A percentile compares a stretch with the other conserved stretches of the same genome.
Conservation (phyloP, 2,888 invertebrate genomes). For the Drosophila lacicola region DNA sequence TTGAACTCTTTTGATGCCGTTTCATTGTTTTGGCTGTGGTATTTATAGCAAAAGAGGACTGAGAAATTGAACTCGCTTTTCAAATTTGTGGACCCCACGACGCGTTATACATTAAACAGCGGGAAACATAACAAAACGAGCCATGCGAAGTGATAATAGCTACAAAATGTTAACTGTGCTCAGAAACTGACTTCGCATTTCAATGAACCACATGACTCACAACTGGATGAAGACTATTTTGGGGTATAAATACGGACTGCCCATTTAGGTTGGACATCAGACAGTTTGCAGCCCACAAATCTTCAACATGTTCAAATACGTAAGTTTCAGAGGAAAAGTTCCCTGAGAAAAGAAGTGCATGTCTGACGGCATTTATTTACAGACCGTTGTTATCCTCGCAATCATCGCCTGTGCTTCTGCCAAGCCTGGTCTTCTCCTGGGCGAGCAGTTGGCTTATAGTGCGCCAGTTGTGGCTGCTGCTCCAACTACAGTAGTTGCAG, state of each 20-base stretch:
- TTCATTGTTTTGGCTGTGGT: not conserved
- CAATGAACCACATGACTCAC: slow-evolving; percentile 48
- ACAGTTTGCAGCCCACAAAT: slow-evolving; percentile 32
- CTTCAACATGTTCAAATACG: slow-evolving; percentile 71
- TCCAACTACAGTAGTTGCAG: slow-evolving; percentile 53
- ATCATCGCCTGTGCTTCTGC: slow-evolving; percentile 66
- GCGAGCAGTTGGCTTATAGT: slow-evolving; percentile 47
- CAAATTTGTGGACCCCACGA: slow-evolving; percentile 15
- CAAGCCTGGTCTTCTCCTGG: slow-evolving; percentile 57
- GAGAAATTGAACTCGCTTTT: slow-evolving; percentile 19
- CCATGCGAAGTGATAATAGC: slow-evolving; percentile 14
- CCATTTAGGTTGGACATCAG: slow-evolving; percentile 42
- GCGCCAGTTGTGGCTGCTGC: slow-evolving; percentile 44
- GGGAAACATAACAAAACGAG: slow-evolving; percentile 4
- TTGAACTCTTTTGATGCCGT: slow-evolving; percentile 4
- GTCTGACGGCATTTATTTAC: not conserved
- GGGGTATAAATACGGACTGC: slow-evolving; percentile 55
- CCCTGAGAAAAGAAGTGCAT: not conserved
- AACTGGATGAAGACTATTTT: slow-evolving; percentile 12
- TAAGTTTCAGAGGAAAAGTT: slow-evolving; percentile 36
- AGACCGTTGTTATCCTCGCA: slow-evolving; percentile 70
- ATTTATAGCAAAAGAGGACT: slow-evolving; percentile 2
- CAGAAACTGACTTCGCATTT: slow-evolving; percentile 23
- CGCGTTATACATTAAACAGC: slow-evolving; percentile 36
- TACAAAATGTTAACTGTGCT: slow-evolving; percentile 20